Percentiles rank a stretch among this genome's conserved stretches.
Evolutionary conservation across 2,797 vertebrate genomes (phyloP).

Genomic region (Philypnodon macrostomus): DNA sequence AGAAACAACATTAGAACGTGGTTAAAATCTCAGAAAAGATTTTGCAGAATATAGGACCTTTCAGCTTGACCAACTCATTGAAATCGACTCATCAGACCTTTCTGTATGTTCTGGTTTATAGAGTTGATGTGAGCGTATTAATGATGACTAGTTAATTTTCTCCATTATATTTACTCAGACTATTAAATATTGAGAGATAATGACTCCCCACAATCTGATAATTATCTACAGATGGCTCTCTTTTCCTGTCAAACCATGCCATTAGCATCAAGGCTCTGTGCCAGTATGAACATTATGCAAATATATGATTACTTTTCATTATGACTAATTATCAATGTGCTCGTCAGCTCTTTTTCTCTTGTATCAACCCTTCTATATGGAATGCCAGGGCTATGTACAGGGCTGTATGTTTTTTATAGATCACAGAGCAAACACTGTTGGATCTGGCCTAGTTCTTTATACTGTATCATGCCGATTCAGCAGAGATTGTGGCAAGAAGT

Average conservation of each 20-base stretch:
- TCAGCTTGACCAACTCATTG: too few species aligned
- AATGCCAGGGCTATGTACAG: not conserved
- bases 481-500: slow-evolving; percentile 4
- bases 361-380: not conserved
- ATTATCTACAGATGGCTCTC: slow-evolving; percentile 38
- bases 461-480: slow-evolving; percentile 21
- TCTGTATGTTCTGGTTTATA: not conserved
- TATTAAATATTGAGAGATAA: slow-evolving; percentile 46
- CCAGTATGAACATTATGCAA: slow-evolving; percentile 10
- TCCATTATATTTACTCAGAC: slow-evolving; percentile 22
- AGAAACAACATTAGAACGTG: too few species aligned
- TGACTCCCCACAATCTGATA: slow-evolving; percentile 30
- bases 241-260: slow-evolving; percentile 24
- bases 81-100: too few species aligned
- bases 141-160: slow-evolving; percentile 7
- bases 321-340: slow-evolving; percentile 10
- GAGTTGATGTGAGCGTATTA: slow-evolving; percentile 2
- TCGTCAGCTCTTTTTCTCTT: slow-evolving; percentile 1
- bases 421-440: slow-evolving; percentile 2
- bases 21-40: too few species aligned
- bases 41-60: too few species aligned
- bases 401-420: not conserved
- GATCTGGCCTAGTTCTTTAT: slow-evolving; percentile 11
- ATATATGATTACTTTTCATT: slow-evolving; percentile 13
- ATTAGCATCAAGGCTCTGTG: slow-evolving; percentile 22